A percentile compares a stretch with the other conserved stretches of the same genome.
Conservation (phyloP, 2,113 vertebrate species). For the Andinoacara biseriatus region DNA sequence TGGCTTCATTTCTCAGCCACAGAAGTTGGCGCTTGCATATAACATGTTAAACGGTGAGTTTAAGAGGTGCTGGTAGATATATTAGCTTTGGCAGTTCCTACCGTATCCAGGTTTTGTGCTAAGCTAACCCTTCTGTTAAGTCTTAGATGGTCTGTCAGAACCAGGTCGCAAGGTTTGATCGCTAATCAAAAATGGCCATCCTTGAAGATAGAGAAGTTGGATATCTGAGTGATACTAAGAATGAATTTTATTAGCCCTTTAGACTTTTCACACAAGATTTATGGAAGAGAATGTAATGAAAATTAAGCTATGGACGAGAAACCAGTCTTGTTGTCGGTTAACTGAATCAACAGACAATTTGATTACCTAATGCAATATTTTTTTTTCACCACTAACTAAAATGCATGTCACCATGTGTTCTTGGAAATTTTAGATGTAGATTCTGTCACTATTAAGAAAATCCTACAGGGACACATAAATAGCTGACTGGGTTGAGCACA, state of each 20-base stretch:
- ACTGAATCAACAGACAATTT: too few relatives aligned
- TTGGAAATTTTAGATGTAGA: not conserved
- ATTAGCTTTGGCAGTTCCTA: not conserved
- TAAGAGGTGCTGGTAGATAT: not conserved
- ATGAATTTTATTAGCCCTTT: not conserved
- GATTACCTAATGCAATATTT: too few relatives aligned
- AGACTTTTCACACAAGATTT: too few relatives aligned
- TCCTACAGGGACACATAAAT: not conserved
- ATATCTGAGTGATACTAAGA: not conserved
- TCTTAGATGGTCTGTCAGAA: too few relatives aligned
- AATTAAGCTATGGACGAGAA: too few relatives aligned
- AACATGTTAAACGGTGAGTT: not conserved
- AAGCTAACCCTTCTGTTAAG: not conserved
- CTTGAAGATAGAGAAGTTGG: not conserved
- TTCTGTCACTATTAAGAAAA: not conserved
- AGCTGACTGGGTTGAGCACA: not conserved
- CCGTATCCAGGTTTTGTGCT: not conserved
- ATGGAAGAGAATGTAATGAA: too few relatives aligned
- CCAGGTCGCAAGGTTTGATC: not conserved
- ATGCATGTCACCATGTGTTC: too few relatives aligned
- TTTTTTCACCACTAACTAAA: too few relatives aligned
- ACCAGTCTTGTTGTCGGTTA: too few relatives aligned
- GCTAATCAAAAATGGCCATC: not conserved
- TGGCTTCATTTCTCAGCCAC: not conserved
- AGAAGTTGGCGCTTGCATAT: not conserved